Evolutionary conservation across 1,140 invertebrate species (phyloP), one percentile per base, ranked within the genome.

Genomic region (Rhyacophila brunnea): DNA sequence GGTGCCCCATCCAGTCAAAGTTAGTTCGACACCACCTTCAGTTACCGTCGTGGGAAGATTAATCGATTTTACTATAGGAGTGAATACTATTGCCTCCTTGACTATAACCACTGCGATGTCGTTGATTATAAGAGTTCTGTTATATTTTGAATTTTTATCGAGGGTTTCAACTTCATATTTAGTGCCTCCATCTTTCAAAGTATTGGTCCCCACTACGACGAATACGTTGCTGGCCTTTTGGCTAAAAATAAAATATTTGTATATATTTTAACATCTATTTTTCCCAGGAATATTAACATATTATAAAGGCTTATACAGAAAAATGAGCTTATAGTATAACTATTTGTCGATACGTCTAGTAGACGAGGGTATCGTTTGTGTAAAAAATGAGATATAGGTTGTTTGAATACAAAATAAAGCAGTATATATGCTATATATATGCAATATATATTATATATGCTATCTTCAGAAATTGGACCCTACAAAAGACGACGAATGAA

Each of bases 1-100:
- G 5, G n/a, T 46, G 34, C 59, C 59, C 59, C 59, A 61, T 9
- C 59, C 59, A 15, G 15, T 57, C 2, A 61, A 13, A 10, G 18
- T 56, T 1, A 56, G 46, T 3, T 11, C n/a, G 5, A 43, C 13
- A 14, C 42, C 47, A 10, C 15, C 40, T 9, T 11, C 46, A 36
- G 40, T 20, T 4, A 11, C 35, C 19, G n/a, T 13, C 7, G 3
- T 36, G 17, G 48, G 15, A 36, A 51, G 11, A 6, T 18, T 34
- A 6, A 51, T 51, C n/a, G 19, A 20, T 34, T 34, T 18, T 4
- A 51, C 48, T 17, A 5, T 4, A 19, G 34, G 7, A 18, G 32
- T 38, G 0, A 51, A 13, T n/a, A 0, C 11, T 6, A 51, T 20
- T 1, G 36, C 32, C 18, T 36, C 35, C 20, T 20, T 36, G 1